These are phyloP conservation scores for Barnardius zonarius DNA, from an alignment of 2,113 vertebrate species.

Conservation along the genomic window DNA sequence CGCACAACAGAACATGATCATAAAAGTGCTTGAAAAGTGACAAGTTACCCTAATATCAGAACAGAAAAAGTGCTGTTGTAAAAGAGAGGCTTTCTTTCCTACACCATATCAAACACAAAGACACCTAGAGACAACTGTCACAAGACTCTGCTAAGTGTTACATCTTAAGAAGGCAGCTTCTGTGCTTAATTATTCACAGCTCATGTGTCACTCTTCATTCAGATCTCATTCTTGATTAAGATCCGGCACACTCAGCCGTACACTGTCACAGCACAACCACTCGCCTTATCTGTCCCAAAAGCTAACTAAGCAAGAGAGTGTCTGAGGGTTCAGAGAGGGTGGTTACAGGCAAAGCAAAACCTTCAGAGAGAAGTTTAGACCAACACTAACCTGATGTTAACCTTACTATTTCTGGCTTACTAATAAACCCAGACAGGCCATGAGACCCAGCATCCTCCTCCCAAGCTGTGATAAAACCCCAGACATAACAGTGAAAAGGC, in stretches of 20 bases:
- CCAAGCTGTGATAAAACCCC: background rate
- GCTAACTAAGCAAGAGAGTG: background rate
- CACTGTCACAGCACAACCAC: background rate
- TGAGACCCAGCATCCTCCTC: background rate
- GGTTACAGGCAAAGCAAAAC: background rate
- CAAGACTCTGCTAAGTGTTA: background rate
- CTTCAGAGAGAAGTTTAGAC: background rate
- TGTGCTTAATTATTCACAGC: background rate
- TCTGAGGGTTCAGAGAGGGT: background rate
- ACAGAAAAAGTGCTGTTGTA: background rate
- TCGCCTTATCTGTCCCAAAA: background rate
- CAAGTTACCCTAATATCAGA: background rate
- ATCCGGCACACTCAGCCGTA: background rate
- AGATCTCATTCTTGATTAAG: background rate
- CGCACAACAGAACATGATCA: background rate
- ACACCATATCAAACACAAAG: background rate
- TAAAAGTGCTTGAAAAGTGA: background rate
- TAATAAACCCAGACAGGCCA: background rate
- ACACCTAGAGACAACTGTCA: background rate
- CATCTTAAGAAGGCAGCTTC: background rate
- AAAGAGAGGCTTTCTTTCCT: background rate
- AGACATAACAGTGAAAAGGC: background rate
- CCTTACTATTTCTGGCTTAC: conserved; percentile 14
- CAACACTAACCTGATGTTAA: background rate
- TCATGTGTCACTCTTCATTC: conserved; percentile 11